phyloP scores from a whole-genome alignment of 2,888 invertebrate species.

The Coecobrya sp. region DNA sequence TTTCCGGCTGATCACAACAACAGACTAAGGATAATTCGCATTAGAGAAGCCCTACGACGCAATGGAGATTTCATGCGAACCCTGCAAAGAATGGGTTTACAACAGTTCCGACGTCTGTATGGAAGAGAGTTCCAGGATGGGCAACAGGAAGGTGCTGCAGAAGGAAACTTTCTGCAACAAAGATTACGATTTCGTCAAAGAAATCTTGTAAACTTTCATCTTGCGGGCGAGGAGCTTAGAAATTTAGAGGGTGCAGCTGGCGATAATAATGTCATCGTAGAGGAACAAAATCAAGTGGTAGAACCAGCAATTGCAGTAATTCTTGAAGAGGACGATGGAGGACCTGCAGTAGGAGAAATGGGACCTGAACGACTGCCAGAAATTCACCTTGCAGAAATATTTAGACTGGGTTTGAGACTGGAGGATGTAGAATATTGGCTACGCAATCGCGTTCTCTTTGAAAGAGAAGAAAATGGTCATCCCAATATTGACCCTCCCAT shows the following conservation, averaged over 20 bases:
- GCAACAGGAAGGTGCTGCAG: background rate
- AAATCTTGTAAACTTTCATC: background rate
- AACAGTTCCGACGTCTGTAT: constrained; percentile 65
- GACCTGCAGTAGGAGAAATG: constrained; percentile 21
- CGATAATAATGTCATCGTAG: background rate
- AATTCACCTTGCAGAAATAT: constrained; percentile 69
- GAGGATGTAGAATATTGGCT: constrained; percentile 75
- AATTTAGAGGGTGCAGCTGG: background rate
- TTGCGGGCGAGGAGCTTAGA: background rate
- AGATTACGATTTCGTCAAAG: background rate
- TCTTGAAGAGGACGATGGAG: constrained; percentile 62
- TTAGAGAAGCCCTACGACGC: constrained; percentile 65
- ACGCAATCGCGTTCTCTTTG: constrained; percentile 51
- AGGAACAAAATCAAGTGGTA: background rate
- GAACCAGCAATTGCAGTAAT: background rate
- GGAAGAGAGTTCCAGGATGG: constrained; percentile 27
- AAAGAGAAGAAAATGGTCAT: constrained; percentile 49
- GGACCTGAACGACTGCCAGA: constrained; percentile 61
- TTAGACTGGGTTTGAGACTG: constrained; percentile 64
- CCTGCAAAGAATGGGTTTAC: constrained; percentile 54
- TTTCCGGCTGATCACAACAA: constrained; percentile 29
- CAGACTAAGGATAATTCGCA: constrained; percentile 39
- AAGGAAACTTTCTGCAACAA: background rate
- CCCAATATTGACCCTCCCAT: constrained; percentile 31
- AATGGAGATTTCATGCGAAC: constrained; percentile 70